A percentile compares a stretch with the other conserved stretches of the same genome.
Evolutionary conservation across 1,140 invertebrate genomes (phyloP).

Genomic region (Phocides pigmalion): DNA sequence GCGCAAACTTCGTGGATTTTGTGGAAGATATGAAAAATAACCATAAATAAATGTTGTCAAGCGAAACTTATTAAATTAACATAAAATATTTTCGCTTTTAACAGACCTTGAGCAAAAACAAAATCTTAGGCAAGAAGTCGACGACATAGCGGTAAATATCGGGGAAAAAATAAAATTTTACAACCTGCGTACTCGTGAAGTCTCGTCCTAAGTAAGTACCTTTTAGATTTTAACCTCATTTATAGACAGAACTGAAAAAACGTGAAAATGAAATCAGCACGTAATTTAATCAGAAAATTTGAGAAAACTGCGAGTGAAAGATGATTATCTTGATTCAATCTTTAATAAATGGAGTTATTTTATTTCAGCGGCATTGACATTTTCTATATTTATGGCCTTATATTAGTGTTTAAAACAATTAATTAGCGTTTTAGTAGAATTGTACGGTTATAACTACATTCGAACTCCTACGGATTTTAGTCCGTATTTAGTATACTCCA

Average conservation of each 20-base stretch:
- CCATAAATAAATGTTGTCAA: background rate
- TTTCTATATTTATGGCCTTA: no score
- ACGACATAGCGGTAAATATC: conserved; percentile 11
- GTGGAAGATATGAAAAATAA: background rate
- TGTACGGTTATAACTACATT: no score
- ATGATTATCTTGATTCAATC: no score
- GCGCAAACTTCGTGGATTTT: background rate
- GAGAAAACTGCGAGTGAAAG: no score
- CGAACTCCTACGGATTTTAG: no score
- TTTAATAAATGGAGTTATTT: no score
- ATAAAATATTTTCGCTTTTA: background rate
- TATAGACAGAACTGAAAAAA: background rate
- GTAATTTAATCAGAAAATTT: no score
- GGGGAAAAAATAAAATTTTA: conserved; percentile 15
- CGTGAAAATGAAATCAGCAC: no score
- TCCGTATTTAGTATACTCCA: no score
- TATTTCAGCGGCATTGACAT: no score
- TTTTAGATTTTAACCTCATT: background rate
- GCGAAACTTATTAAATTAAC: background rate
- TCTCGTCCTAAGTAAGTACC: conserved; percentile 1
- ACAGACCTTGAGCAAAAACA: background rate
- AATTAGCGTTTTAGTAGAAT: no score
- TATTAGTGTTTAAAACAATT: no score
- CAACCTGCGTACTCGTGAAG: conserved; percentile 8
- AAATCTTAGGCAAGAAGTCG: background rate